Base-by-base conservation (phyloP, 2,113 vertebrate genomes). In the Oreochromis aureus region DNA sequence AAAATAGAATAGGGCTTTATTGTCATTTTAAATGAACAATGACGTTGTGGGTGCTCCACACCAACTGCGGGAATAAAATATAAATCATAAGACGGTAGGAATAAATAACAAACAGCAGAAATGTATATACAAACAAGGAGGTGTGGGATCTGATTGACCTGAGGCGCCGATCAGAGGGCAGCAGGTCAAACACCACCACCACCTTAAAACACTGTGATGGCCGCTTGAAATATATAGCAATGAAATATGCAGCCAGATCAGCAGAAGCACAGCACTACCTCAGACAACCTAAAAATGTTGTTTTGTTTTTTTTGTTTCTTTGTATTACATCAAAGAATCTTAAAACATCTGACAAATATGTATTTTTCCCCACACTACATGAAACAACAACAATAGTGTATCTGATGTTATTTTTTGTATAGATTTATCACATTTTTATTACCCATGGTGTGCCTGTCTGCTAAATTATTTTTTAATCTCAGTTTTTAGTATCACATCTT, bases 11-110 rank as follows among this genome's bases (percentile, higher is more conserved):
- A 61, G 0, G 58, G 15, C 30, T 34, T 61, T 61, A 61, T 61
- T 61, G 30, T 10, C 58, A 61, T 61, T 61, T 61, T 10, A 61
- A 32, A 61, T 61, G 30, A 24, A 24, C 54, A 0, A 1, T 32
- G 58, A 61, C 27, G 18, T 32, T 18, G 27, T 32, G 27, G 56
- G 56, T 32, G 3, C 1, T 18, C 56, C 56, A 59, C 56, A 19
- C 9, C 0, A 34, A 61, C 58, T 61, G 9, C 0, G 0, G 58
- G 30, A 61, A 61, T 19, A 61, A 2, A 63, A 34, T 34, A 34
- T 6, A 61, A 61, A 63, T 63, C 2, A 0, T 34, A 63, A 6
- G 30, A 63, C 59, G 34, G 30, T 10, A 34, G 16, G 59, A 63
- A 34, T 63, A 63, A 19, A 63, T 34, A 8, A 53, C 51, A 19